Evolutionary conservation across 2,888 invertebrate species (phyloP).

Genomic region (Melipona bicolor): DNA sequence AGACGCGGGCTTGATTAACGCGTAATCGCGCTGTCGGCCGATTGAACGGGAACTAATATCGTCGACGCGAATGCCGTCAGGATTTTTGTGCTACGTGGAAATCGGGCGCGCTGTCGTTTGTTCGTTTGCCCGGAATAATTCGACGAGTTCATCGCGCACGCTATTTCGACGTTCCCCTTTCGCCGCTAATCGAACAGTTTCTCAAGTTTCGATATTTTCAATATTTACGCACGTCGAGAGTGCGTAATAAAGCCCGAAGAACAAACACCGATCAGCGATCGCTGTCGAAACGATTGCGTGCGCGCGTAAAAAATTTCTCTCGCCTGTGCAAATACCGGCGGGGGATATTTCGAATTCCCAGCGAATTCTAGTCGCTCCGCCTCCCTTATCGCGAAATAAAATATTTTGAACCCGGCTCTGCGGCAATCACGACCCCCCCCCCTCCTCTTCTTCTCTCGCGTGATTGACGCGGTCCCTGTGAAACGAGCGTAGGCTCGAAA

Average conservation of each 20-base stretch:
- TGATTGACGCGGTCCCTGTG: slow-evolving; percentile 27
- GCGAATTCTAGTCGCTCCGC: background rate
- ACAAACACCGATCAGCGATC: background rate
- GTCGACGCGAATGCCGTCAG: background rate
- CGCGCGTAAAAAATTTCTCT: background rate
- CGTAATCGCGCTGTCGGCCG: slow-evolving; percentile 27
- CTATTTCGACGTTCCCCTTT: no score
- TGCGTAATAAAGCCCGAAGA: background rate
- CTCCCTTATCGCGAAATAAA: background rate
- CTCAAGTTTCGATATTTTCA: no score
- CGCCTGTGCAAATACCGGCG: background rate
- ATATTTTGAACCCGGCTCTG: background rate
- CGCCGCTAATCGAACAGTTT: no score
- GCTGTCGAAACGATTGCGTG: background rate
- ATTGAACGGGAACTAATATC: slow-evolving; percentile 18
- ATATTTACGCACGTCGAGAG: no score
- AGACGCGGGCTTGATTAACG: slow-evolving; percentile 42
- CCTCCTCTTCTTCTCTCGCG: background rate
- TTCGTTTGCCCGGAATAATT: background rate
- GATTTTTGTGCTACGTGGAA: background rate
- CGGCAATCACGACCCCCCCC: background rate
- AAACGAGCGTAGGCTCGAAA: slow-evolving; percentile 70
- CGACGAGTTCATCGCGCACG: no score
- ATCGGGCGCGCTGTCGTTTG: background rate
- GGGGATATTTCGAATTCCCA: background rate